Evolutionary conservation across 1,140 invertebrate genomes (phyloP), one percentile per base, ranked within the genome.

Genomic region (Drosophila azteca): DNA sequence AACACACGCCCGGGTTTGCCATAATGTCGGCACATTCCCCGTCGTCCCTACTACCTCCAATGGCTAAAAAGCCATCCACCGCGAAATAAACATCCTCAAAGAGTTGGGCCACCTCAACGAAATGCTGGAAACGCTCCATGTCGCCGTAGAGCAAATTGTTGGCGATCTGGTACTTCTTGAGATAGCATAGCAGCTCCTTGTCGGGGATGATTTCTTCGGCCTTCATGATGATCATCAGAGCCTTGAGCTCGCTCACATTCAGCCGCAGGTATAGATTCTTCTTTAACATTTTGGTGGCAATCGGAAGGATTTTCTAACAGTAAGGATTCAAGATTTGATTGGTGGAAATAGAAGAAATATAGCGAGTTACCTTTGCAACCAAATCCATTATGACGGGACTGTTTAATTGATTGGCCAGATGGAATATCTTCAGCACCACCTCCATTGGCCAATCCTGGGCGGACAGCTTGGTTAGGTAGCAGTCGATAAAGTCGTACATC

Each of bases 41-140:
- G 17, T 20, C 17, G 24, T 26, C 24, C 24, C 24, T 5, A 26
- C 5, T 26, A 4, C 3, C 24, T 26, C 24, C 4, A 26, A 77
- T 2, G 3, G 46, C 43, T 29, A 77, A 44, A 1, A 69, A 78
- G 43, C 79, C 79, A 50, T 83, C 74, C 3, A 58, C 24, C 2
- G 58, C 74, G 43, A 81, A 83, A 2, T 77, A 59, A 0, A 68
- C 26, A 0, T 60, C 8, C 0, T 17, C 51, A 35, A 84, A 73
- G 0, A 79, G 15, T 6, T 63, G 71, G 1, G 75, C 67, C 0
- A 78, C 63, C 6, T 78, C 54, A 7, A 82, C 75, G 39, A 83
- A 82, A 17, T 71, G 15, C 39, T 71, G 75, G 46, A 82, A 83
- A 2, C 26, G 46, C 0, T 45, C 39, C 79, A 82, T 83, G 31